A percentile compares a stretch with the other conserved stretches of the same genome.
Conservation (phyloP, 2,888 invertebrate genomes). For the Biston stratarius region DNA sequence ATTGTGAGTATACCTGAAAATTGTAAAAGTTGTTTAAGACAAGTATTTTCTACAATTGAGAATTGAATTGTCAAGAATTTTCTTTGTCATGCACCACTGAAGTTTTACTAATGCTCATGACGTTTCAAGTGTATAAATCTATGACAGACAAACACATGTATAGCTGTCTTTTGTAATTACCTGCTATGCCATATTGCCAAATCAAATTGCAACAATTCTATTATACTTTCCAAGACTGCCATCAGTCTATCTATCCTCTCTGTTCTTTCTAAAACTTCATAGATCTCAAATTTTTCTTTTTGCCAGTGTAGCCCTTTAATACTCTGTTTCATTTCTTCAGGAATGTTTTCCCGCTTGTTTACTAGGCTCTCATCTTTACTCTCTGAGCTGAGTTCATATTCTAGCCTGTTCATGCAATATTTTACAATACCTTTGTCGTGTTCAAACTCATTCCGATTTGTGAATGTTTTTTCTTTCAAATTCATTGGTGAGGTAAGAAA, state of each 20-base stretch:
- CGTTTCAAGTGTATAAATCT: too few relatives aligned
- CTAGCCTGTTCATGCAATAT: slow-evolving; percentile 74
- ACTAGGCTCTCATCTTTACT: slow-evolving; percentile 70
- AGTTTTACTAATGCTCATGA: too few relatives aligned
- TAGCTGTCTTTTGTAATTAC: slow-evolving; percentile 49
- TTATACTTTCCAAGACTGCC: slow-evolving; percentile 78
- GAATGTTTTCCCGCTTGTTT: slow-evolving; percentile 66
- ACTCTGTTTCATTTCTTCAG: slow-evolving; percentile 69
- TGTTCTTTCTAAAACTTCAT: slow-evolving; percentile 66
- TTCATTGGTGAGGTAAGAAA: slow-evolving; percentile 73
- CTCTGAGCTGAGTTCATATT: slow-evolving; percentile 68
- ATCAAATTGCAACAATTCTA: slow-evolving; percentile 85
- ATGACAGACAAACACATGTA: not conserved
- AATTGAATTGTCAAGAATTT: too few relatives aligned
- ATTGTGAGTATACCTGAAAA: slow-evolving; percentile 69
- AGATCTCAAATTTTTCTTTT: slow-evolving; percentile 76
- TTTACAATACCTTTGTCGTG: slow-evolving; percentile 70
- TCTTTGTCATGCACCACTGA: too few relatives aligned
- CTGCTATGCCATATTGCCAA: slow-evolving; percentile 85
- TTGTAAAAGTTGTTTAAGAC: not conserved
- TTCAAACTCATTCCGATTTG: slow-evolving; percentile 67
- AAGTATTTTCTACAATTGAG: not conserved
- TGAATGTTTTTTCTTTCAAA: slow-evolving; percentile 66
- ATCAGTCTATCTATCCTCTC: slow-evolving; percentile 83
- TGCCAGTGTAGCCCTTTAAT: slow-evolving; percentile 74